Percentiles rank a stretch among this genome's conserved stretches.
These are phyloP conservation scores for Spea hammondii DNA, from an alignment of 2,797 vertebrate species.

Conservation along the genomic window DNA sequence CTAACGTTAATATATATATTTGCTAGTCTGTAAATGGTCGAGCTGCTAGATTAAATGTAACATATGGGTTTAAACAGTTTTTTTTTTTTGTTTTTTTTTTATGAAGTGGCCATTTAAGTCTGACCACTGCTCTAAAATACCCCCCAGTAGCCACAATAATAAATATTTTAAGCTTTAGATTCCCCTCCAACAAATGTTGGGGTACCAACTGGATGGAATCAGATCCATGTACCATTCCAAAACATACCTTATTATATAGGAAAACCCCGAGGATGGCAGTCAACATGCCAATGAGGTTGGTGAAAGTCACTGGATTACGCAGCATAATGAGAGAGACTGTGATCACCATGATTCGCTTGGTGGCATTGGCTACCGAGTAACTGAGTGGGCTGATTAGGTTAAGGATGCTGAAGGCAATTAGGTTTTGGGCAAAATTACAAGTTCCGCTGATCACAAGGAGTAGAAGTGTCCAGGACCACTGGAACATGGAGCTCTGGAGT, in stretches of 20 bases:
- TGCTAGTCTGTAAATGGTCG: too few species aligned
- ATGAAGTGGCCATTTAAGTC: too few species aligned
- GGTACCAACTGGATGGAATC: too few species aligned
- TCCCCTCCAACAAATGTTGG: too few species aligned
- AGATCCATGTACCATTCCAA: neutral
- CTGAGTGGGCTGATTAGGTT: constrained; percentile 97
- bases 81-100: too few species aligned
- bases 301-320: constrained; percentile 87
- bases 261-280: constrained; percentile 95
- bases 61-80: too few species aligned
- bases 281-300: constrained; percentile 94
- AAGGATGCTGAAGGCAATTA: constrained; percentile 95
- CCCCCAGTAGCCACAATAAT: too few species aligned
- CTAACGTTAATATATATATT: too few species aligned
- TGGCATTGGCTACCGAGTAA: constrained; percentile 95
- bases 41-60: too few species aligned
- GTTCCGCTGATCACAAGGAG: constrained; percentile 92
- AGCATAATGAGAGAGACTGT: constrained; percentile 92
- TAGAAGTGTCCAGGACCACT: constrained; percentile 82
- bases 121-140: too few species aligned
- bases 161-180: too few species aligned
- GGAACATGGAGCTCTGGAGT: constrained; percentile 73
- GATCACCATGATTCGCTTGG: constrained; percentile 97
- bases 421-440: constrained; percentile 97
- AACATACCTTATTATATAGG: constrained; percentile 91